Percentiles rank a stretch among this genome's conserved stretches.
These are phyloP conservation scores for Spilogale gracilis DNA, from an alignment of 2,113 vertebrate species.

Conservation along the genomic window DNA sequence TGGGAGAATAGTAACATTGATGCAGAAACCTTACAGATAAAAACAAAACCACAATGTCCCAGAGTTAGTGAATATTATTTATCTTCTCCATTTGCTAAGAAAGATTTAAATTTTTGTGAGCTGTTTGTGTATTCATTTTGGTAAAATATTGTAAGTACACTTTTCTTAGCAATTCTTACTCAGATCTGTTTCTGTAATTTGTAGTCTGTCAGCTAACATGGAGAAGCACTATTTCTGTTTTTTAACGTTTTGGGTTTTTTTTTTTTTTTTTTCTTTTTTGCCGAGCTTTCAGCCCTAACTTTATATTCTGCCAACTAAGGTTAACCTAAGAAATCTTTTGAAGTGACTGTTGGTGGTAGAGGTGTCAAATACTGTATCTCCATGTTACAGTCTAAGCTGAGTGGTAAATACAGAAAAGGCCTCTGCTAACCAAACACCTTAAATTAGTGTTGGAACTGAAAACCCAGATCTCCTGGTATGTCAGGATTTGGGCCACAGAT, in stretches of 20 bases:
- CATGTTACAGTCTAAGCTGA: conserved; percentile 29
- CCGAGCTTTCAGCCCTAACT: conserved; percentile 20
- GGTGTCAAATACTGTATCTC: conserved; percentile 43
- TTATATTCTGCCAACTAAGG: background rate
- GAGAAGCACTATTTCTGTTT: conserved; percentile 5
- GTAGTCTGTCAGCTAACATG: conserved; percentile 38
- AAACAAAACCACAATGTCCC: background rate
- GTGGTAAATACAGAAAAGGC: conserved; percentile 11
- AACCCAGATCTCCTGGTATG: background rate
- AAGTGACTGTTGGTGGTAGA: background rate
- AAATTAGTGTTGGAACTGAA: conserved; percentile 52
- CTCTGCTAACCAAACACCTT: conserved; percentile 43
- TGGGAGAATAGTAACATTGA: conserved; percentile 48
- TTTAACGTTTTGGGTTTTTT: conserved; percentile 3
- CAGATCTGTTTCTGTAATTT: conserved; percentile 34
- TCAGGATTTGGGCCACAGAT: background rate
- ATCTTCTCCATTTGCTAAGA: conserved; percentile 24
- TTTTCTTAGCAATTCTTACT: background rate
- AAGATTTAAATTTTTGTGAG: conserved; percentile 65
- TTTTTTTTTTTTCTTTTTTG: background rate
- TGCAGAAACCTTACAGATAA: conserved; percentile 34
- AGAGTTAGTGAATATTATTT: conserved; percentile 42
- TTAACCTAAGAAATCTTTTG: conserved; percentile 37
- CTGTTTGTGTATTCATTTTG: conserved; percentile 19
- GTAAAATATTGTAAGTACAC: conserved; percentile 38